These are phyloP conservation scores for Heptranchias perlo DNA, from an alignment of 2,113 vertebrate genomes.

Conservation along the genomic window DNA sequence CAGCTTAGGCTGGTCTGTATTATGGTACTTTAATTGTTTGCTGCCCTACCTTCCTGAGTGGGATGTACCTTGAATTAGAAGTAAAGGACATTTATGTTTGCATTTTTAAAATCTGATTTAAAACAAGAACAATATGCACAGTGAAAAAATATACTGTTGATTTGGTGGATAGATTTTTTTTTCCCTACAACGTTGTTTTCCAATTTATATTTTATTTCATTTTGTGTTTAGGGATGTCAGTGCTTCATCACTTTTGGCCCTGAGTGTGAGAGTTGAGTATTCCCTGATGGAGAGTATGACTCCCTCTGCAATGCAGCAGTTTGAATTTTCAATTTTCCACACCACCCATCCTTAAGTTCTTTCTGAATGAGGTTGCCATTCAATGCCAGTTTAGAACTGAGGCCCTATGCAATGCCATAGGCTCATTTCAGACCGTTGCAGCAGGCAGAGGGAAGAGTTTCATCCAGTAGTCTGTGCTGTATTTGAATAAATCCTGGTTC, in stretches of 20 bases:
- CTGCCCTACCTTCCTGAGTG: neutral
- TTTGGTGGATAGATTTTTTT: neutral
- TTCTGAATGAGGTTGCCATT: neutral
- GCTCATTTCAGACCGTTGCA: neutral
- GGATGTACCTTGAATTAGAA: neutral
- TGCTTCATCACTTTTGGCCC: neutral
- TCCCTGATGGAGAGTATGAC: neutral
- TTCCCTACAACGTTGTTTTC: no score
- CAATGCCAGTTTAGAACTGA: neutral
- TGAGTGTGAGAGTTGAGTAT: neutral
- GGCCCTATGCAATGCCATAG: neutral
- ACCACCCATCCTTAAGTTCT: neutral
- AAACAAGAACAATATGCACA: neutral
- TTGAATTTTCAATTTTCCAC: neutral
- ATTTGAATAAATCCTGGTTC: neutral
- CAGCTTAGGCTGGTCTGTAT: neutral
- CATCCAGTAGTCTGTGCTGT: neutral
- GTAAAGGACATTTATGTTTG: neutral
- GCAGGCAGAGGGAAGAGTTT: neutral
- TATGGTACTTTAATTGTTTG: neutral
- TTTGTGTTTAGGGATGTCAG: neutral
- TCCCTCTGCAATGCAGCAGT: neutral
- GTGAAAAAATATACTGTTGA: neutral
- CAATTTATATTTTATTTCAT: neutral
- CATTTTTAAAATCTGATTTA: neutral